phyloP scores from a whole-genome alignment of 35 echinoderm and acorn worm genomes.

The Lytechinus variegatus region DNA sequence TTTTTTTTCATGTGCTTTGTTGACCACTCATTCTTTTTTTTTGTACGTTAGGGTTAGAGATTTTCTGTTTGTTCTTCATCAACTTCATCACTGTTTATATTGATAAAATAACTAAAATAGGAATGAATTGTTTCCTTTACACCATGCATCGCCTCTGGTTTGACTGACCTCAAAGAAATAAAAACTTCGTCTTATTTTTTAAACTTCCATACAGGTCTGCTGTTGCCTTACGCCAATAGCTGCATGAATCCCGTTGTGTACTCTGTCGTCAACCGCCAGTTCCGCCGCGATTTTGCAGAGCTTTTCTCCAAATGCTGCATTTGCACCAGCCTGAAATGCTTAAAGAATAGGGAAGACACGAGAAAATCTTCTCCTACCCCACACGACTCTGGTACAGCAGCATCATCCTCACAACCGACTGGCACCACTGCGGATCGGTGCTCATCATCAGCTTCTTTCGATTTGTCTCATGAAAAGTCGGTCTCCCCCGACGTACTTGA shows the following conservation, averaged over 20 bases:
- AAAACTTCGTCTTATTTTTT: background rate
- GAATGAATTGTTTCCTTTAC: too few relatives aligned
- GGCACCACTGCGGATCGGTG: background rate
- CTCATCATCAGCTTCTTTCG: background rate
- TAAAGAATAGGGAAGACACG: too few relatives aligned
- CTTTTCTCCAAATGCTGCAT: background rate
- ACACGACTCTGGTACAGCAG: background rate
- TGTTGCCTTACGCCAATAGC: conserved; percentile 74
- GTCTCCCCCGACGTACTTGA: background rate
- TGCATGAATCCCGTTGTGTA: conserved; percentile 88
- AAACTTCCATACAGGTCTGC: conserved; percentile 30
- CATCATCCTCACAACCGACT: background rate
- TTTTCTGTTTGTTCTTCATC: too few relatives aligned
- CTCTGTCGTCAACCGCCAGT: conserved; percentile 59
- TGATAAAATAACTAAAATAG: too few relatives aligned
- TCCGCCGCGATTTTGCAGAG: conserved; percentile 26
- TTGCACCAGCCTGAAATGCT: too few relatives aligned
- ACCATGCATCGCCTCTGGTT: too few relatives aligned
- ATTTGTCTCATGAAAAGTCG: background rate
- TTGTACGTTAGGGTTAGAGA: too few relatives aligned
- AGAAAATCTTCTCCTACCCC: background rate
- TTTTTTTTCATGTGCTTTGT: too few relatives aligned
- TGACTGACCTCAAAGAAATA: too few relatives aligned
- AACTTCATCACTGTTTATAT: too few relatives aligned
- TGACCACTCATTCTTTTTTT: too few relatives aligned